Evolutionary conservation across 2,797 vertebrate genomes (phyloP).

Genomic region (Hippoglossus hippoglossus): DNA sequence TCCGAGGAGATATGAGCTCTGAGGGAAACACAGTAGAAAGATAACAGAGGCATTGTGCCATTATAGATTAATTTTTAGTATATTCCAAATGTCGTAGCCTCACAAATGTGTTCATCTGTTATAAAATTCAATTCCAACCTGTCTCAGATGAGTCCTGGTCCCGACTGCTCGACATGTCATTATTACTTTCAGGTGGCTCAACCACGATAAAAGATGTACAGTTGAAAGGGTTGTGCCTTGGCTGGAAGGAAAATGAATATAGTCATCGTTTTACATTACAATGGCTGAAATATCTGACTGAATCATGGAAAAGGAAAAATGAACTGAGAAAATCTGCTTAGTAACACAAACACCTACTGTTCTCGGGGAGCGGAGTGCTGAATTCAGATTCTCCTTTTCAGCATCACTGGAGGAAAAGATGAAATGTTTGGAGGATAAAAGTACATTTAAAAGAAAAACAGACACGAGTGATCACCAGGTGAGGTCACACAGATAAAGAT

Average conservation of each 20-base stretch:
- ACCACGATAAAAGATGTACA: constrained; percentile 63
- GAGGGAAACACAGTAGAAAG: constrained; percentile 53
- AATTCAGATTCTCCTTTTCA: constrained; percentile 66
- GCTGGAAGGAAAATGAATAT: constrained; percentile 57
- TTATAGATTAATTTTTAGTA: too few species aligned
- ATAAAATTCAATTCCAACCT: constrained; percentile 52
- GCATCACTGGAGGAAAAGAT: constrained; percentile 47
- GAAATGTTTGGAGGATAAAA: not conserved
- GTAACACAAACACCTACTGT: constrained; percentile 59
- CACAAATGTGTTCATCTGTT: not conserved
- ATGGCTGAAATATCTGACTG: not conserved
- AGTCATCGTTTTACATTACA: not conserved
- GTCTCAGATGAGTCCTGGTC: constrained; percentile 42
- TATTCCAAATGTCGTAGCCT: not conserved
- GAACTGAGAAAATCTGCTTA: not conserved
- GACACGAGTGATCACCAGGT: not conserved
- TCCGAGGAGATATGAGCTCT: constrained; percentile 75
- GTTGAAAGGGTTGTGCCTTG: constrained; percentile 86
- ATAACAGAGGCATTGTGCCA: not conserved
- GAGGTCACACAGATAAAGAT: not conserved
- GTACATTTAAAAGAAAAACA: constrained; percentile 1
- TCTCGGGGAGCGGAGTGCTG: constrained; percentile 67
- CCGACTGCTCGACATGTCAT: constrained; percentile 26
- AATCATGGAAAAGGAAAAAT: not conserved
- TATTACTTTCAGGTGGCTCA: constrained; percentile 66